Evolutionary conservation across 2,113 vertebrate genomes (phyloP).

Genomic region (Gallinago paraguaiae): DNA sequence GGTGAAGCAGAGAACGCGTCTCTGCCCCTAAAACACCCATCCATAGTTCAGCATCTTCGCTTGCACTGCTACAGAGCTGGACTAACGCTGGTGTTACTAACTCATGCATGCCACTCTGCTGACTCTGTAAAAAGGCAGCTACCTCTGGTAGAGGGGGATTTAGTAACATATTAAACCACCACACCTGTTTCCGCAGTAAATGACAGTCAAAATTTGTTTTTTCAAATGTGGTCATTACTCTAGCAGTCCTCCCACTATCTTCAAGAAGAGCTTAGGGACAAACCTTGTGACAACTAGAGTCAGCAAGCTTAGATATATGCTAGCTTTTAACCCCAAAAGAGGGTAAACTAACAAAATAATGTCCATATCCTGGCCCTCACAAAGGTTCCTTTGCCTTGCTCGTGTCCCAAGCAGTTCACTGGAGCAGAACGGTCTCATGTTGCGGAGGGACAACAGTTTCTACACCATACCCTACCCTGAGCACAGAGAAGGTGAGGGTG

Average conservation of each 20-base stretch:
- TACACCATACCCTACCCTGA: neutral
- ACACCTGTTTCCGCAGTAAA: constrained; percentile 16
- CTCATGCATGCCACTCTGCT: neutral
- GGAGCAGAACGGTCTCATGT: neutral
- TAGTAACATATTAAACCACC: constrained; percentile 53
- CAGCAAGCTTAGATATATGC: neutral
- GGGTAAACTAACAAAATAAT: neutral
- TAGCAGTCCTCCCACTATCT: neutral
- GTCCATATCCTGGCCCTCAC: neutral
- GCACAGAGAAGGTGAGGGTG: neutral
- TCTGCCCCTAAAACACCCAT: neutral
- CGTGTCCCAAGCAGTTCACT: neutral
- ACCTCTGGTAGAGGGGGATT: constrained; percentile 10
- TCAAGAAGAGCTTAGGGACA: neutral
- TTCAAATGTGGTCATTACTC: neutral
- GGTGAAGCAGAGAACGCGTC: neutral
- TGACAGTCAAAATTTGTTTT: neutral
- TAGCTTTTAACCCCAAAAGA: neutral
- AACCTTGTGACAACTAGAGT: neutral
- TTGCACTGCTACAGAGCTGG: neutral
- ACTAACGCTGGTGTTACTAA: neutral
- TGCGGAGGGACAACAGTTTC: neutral
- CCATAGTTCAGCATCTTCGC: neutral
- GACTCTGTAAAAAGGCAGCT: neutral
- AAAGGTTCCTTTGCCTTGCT: neutral